These are phyloP conservation scores for Drosophila sproati DNA, from an alignment of 1,140 invertebrate species.

Conservation along the genomic window DNA sequence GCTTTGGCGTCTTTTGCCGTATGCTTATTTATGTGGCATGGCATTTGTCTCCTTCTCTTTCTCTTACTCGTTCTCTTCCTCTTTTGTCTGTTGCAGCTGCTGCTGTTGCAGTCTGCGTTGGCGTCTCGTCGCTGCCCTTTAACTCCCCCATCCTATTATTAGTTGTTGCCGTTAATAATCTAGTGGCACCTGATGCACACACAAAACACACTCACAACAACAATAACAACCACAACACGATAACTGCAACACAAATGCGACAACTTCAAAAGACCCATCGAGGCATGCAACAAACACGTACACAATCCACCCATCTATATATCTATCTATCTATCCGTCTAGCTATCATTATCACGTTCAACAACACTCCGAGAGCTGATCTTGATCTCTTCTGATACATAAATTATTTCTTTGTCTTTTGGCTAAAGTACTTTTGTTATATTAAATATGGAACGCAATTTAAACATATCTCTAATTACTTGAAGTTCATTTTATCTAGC, in stretches of 20 bases:
- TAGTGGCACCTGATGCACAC: conserved; percentile 33
- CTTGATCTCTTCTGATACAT: not conserved
- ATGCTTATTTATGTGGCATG: conserved; percentile 77
- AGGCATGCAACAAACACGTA: not conserved
- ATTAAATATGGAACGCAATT: not conserved
- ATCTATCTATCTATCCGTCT: conserved; percentile 11
- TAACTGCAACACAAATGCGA: conserved; percentile 2
- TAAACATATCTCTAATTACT: not conserved
- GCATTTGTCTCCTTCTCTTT: conserved; percentile 36
- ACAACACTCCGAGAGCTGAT: conserved; percentile 6
- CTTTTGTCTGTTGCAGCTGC: conserved; percentile 16
- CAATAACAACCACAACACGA: not conserved
- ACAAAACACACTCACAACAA: not conserved
- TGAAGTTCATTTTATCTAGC: too few species aligned
- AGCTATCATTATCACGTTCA: conserved; percentile 35
- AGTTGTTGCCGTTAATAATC: conserved; percentile 44
- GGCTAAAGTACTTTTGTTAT: not conserved
- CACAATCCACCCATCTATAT: not conserved
- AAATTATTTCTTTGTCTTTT: not conserved
- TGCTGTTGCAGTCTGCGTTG: conserved; percentile 53
- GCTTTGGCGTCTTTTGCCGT: conserved; percentile 40
- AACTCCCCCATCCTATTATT: conserved; percentile 34
- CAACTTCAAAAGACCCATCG: conserved; percentile 44
- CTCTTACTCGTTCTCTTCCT: not conserved
- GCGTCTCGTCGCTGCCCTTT: conserved; percentile 79